Evolutionary conservation across 2,797 vertebrate genomes (phyloP).

Genomic region (Vultur gryphus): DNA sequence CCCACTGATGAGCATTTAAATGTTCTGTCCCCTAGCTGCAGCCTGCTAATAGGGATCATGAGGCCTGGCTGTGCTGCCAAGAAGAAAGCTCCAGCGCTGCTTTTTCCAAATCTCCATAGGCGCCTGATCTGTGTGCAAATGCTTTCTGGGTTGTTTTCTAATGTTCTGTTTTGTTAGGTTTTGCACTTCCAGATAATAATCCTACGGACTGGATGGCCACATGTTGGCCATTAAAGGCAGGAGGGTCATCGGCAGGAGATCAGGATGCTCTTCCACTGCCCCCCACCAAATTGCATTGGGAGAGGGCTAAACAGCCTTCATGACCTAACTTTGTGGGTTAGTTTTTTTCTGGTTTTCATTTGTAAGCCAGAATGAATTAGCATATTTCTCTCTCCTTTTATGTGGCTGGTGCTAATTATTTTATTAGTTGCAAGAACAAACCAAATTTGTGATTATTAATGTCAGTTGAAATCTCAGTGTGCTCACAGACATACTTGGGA

Average conservation of each 20-base stretch:
- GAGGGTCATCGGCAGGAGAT: not conserved
- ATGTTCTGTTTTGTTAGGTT: not conserved
- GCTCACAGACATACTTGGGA: not conserved
- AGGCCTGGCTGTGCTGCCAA: not conserved
- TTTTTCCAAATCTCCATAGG: not conserved
- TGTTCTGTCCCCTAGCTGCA: not conserved
- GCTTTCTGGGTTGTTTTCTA: not conserved
- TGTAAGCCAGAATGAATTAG: not conserved
- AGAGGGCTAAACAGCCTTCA: not conserved
- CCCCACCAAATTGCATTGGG: not conserved
- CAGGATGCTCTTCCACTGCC: not conserved
- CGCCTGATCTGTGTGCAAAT: not conserved
- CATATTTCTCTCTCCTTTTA: not conserved
- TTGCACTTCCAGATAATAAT: not conserved
- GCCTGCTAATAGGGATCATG: not conserved
- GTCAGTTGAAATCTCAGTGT: not conserved
- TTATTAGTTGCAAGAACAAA: not conserved
- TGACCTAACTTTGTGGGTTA: not conserved
- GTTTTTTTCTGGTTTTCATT: not conserved
- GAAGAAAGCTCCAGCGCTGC: not conserved
- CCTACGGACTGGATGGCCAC: not conserved
- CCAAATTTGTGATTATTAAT: not conserved
- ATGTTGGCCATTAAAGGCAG: not conserved
- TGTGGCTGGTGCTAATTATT: not conserved
- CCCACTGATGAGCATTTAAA: not conserved